These are phyloP conservation scores for Chauna torquata DNA, from an alignment of 2,113 vertebrate genomes.

Conservation along the genomic window DNA sequence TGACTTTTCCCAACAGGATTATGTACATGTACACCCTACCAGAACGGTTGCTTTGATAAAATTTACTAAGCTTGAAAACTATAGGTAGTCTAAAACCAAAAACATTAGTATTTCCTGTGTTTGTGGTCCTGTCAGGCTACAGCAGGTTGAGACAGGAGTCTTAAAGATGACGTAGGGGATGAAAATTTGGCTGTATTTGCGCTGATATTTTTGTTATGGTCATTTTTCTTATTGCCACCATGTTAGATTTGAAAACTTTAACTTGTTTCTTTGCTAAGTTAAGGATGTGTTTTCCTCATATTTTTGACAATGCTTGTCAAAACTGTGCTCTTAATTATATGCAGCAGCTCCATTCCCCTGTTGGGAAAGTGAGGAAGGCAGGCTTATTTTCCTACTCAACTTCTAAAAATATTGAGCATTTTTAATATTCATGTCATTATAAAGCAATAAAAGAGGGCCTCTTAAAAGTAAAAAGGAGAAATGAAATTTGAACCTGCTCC, in stretches of 20 bases:
- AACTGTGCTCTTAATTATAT: not conserved
- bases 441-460: slow-evolving; percentile 38
- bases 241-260: not conserved
- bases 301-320: not conserved
- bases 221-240: not conserved
- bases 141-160: not conserved
- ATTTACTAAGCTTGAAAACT: not conserved
- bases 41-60: not conserved
- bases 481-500: not conserved
- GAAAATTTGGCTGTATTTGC: not conserved
- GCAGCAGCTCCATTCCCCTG: not conserved
- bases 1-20: not conserved
- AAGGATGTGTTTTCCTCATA: not conserved
- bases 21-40: not conserved
- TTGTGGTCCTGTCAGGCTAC: rapidly evolving
- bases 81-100: not conserved
- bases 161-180: not conserved
- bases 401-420: slow-evolving; percentile 45
- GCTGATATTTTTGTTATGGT: not conserved
- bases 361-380: not conserved
- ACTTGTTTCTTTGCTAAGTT: not conserved
- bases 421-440: slow-evolving; percentile 15
- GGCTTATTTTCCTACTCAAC: not conserved
- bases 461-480: not conserved
- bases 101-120: not conserved